Conservation (phyloP, 2,888 invertebrate species). For the Mesoligia furuncula region DNA sequence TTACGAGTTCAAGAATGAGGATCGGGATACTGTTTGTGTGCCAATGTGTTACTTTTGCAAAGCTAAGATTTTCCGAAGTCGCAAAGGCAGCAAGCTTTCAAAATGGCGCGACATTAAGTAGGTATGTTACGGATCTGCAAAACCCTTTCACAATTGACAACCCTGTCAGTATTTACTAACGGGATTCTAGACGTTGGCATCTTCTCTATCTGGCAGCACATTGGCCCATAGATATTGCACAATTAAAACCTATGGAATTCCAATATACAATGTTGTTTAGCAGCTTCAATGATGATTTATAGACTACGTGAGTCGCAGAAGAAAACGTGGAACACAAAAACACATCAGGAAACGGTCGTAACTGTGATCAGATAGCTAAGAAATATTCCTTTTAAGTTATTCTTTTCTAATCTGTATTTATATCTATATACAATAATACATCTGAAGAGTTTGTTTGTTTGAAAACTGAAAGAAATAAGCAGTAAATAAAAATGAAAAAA, state of each 20-base stretch:
- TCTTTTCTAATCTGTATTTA: too few species aligned
- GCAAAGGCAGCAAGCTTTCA: not conserved
- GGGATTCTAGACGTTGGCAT: slow-evolving; percentile 55
- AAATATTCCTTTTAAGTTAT: too few species aligned
- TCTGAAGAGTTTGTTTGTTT: too few species aligned
- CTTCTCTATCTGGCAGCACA: slow-evolving; percentile 51
- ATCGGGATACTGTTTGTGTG: slow-evolving; percentile 10
- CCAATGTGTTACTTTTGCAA: not conserved
- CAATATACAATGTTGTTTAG: slow-evolving; percentile 66
- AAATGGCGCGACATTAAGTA: too few species aligned
- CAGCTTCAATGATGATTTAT: slow-evolving; percentile 56
- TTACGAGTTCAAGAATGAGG: slow-evolving; percentile 35
- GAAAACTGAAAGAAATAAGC: too few species aligned
- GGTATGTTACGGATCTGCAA: too few species aligned
- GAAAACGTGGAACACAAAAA: slow-evolving; percentile 52
- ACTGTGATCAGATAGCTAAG: slow-evolving; percentile 41
- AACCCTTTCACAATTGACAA: too few species aligned
- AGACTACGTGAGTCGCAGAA: slow-evolving; percentile 39
- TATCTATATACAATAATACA: too few species aligned
- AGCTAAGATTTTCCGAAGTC: not conserved
- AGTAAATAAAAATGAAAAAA: too few species aligned
- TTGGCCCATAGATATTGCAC: slow-evolving; percentile 67
- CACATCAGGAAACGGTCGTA: slow-evolving; percentile 52
- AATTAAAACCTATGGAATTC: slow-evolving; percentile 73
- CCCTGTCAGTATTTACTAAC: slow-evolving; percentile 15